These are phyloP conservation scores for Saccostrea echinata DNA, from an alignment of 1,140 invertebrate species.

Conservation along the genomic window DNA sequence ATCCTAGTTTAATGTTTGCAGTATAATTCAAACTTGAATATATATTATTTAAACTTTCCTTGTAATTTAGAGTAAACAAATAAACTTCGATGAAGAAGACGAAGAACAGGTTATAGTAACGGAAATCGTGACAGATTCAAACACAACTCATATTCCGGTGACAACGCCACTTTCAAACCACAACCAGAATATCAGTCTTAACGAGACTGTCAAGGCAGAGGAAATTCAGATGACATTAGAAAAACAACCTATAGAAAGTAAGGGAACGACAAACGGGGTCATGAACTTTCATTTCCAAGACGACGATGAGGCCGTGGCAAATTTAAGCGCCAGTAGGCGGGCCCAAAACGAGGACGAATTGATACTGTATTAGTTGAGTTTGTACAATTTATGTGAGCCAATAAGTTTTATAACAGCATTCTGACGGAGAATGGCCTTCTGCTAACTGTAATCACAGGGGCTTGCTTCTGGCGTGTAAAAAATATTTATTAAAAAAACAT, in stretches of 20 bases:
- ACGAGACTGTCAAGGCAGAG: background rate
- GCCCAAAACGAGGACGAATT: background rate
- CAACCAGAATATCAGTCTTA: background rate
- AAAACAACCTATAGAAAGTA: background rate
- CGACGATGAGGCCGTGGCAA: background rate
- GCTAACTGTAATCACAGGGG: too few relatives aligned
- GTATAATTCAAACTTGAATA: background rate
- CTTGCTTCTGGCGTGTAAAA: too few relatives aligned
- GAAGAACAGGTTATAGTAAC: slow-evolving; percentile 5
- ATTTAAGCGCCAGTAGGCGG: slow-evolving; percentile 14
- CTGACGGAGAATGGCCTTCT: too few relatives aligned
- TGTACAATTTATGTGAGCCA: too few relatives aligned
- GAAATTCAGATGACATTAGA: slow-evolving; percentile 14
- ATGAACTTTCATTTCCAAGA: slow-evolving; percentile 1
- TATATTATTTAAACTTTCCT: background rate
- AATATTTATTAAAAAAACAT: too few relatives aligned
- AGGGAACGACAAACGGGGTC: background rate
- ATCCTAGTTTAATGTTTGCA: background rate
- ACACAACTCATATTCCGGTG: background rate
- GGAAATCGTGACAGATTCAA: background rate
- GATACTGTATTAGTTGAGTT: background rate
- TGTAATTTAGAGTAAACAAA: background rate
- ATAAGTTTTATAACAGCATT: too few relatives aligned
- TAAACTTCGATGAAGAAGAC: slow-evolving; percentile 16
- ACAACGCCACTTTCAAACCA: background rate